Conservation (phyloP, 2,797 vertebrate species). For the Gobio occitaniae region DNA sequence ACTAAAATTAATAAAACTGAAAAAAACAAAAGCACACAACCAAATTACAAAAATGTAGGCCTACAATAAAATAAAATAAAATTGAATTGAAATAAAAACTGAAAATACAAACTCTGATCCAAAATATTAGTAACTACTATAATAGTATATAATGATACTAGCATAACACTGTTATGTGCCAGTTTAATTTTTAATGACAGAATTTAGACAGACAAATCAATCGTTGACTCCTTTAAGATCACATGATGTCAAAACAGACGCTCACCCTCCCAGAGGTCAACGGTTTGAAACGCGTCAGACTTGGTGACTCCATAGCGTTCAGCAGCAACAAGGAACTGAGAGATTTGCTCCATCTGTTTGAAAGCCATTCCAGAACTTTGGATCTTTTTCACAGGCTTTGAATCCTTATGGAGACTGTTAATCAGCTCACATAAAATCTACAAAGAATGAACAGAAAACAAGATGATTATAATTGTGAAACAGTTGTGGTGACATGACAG, state of each 20-base stretch:
- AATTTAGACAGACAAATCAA: background rate
- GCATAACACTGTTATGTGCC: background rate
- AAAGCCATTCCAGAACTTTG: slow-evolving; percentile 87
- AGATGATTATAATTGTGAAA: background rate
- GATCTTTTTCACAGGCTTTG: slow-evolving; percentile 86
- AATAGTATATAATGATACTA: background rate
- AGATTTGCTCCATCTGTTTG: slow-evolving; percentile 97
- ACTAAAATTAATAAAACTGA: too few species aligned
- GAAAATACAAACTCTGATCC: background rate
- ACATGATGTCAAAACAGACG: background rate
- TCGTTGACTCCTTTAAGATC: background rate
- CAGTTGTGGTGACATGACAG: background rate
- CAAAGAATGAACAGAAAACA: background rate
- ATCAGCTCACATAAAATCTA: slow-evolving; percentile 91
- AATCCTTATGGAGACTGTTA: slow-evolving; percentile 85
- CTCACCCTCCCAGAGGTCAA: slow-evolving; percentile 93
- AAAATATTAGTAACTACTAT: background rate
- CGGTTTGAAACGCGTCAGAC: slow-evolving; percentile 95
- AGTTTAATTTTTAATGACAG: background rate
- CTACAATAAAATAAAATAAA: too few species aligned
- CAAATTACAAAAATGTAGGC: too few species aligned
- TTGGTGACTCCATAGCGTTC: slow-evolving; percentile 90
- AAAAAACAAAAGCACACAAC: too few species aligned
- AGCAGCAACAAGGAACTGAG: slow-evolving; percentile 89
- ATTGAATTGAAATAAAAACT: background rate